These are phyloP conservation scores for Machaerirhynchus nigripectus DNA, from an alignment of 2,113 vertebrate genomes.

Conservation along the genomic window DNA sequence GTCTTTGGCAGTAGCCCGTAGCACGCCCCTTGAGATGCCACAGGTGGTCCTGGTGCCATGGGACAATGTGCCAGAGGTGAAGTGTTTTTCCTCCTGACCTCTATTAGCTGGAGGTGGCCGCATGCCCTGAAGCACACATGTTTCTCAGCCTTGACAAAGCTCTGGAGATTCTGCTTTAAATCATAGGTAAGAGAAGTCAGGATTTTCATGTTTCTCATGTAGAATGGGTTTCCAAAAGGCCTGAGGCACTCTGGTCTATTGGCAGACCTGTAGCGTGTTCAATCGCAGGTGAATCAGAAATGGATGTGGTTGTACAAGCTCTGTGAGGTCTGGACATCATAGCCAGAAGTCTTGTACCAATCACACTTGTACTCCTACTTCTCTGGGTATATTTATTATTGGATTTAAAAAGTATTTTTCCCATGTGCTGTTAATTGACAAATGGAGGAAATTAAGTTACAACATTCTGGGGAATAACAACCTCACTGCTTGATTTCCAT, in stretches of 20 bases:
- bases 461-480: neutral
- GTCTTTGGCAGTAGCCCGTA: neutral
- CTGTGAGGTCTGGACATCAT: neutral
- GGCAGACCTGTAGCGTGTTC: neutral
- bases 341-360: neutral
- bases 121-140: rapidly evolving
- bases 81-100: neutral
- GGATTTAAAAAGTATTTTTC: neutral
- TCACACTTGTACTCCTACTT: neutral
- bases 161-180: neutral
- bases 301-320: neutral
- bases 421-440: neutral
- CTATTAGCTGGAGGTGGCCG: neutral
- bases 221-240: neutral
- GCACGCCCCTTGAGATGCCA: neutral
- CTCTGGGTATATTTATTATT: neutral
- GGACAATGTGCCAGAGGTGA: neutral
- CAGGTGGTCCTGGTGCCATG: neutral
- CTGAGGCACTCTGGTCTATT: neutral
- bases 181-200: neutral
- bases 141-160: neutral
- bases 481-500: constrained; percentile 13
- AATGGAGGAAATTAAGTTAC: constrained; percentile 25
- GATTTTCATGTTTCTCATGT: neutral
- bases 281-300: neutral